These are phyloP conservation scores for Heliconius cydno DNA, from an alignment of 2,888 invertebrate species.

Conservation along the genomic window DNA sequence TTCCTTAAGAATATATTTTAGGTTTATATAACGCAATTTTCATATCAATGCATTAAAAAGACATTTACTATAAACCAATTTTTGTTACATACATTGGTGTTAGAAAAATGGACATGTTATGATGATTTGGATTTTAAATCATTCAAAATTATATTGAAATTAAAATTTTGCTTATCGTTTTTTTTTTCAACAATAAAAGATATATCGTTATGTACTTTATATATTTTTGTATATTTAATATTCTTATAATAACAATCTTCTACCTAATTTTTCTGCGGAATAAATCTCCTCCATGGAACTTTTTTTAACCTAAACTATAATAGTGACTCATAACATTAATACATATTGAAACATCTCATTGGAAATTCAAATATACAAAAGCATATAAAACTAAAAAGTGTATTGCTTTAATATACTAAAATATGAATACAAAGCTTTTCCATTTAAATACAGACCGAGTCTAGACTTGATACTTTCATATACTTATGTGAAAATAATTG, in stretches of 20 bases:
- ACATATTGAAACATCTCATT: background rate
- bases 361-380: background rate
- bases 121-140: background rate
- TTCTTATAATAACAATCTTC: too few relatives aligned
- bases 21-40: too few relatives aligned
- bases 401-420: background rate
- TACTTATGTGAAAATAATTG: constrained; percentile 12
- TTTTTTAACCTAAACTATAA: too few relatives aligned
- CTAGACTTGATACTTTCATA: constrained; percentile 13
- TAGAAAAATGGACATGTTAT: background rate
- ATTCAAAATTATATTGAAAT: background rate
- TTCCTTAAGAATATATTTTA: too few relatives aligned
- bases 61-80: too few relatives aligned
- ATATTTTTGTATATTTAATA: background rate
- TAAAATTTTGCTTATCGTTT: background rate
- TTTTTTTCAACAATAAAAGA: background rate
- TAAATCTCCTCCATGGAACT: background rate
- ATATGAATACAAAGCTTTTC: constrained; percentile 10
- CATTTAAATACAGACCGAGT: constrained; percentile 3
- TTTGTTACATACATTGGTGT: too few relatives aligned
- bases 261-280: too few relatives aligned
- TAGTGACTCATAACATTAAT: background rate
- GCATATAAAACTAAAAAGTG: background rate
- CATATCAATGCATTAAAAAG: too few relatives aligned
- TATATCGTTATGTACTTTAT: background rate